Base-by-base conservation (phyloP, 2,113 vertebrate genomes). In the Naja naja region DNA sequence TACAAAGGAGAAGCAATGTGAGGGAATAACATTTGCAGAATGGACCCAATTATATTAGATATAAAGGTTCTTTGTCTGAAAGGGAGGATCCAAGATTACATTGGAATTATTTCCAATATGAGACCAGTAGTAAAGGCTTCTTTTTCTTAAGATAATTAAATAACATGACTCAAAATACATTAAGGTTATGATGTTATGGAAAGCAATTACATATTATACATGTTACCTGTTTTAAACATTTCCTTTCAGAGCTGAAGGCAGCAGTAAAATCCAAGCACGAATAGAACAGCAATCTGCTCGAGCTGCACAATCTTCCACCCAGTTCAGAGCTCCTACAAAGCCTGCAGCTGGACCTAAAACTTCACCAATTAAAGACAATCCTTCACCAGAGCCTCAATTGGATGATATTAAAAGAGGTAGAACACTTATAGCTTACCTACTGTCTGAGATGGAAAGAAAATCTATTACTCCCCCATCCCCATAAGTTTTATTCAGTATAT, bases 371-470 rank as follows among this genome's bases (percentile, higher is more conserved):
- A 99, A 99, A 95, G 99, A 99, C 95, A 98, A 99, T 88, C 99
- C 99, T 47, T 99, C 99, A 0, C 99, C 99, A 27, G 99, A 99
- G 93, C 99, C 99, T 88, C 99, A 99, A 96, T 97, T 99, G 5
- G 99, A 99, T 90, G 99, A 99, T 97, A 99, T 99, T 96, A 99
- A 99, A 95, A 98, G 99, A 99, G 99, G 99, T 99, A 96, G 97
- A 93, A 89, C 58, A 85, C 54, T 88, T 94, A 25, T 94, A 69
- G 58, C 74, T 92, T 22, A 34, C 23, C 22, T 74, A 11, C 9
- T 74, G 16, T 18, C 16, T 74, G n/a, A 74, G 69, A 74, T 39
- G 69, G 69, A 18, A 81, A 39, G 69, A 39, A 39, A 81, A 20
- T 81, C 34, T 34, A 39, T 81, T 20, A 81, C 16, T 39, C 16